phyloP scores from a whole-genome alignment of 2,797 vertebrate genomes.

The Sebastes hopkinsi region DNA sequence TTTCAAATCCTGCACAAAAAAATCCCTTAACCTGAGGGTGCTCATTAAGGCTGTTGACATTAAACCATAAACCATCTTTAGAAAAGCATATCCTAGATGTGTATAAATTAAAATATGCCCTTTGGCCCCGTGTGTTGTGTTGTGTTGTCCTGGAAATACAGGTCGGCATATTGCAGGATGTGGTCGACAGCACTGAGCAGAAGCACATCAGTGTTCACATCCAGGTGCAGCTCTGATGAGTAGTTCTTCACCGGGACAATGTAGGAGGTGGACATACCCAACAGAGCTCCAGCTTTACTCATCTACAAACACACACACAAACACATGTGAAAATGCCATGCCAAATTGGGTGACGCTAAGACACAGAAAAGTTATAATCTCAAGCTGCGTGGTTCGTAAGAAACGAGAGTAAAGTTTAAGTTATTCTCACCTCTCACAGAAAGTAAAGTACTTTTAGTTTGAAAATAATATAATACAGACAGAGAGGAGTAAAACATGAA shows the following conservation, averaged over 20 bases:
- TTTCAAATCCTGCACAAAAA: neutral
- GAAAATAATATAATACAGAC: neutral
- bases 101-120: neutral
- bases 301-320: slow-evolving; percentile 68
- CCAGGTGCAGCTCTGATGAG: slow-evolving; percentile 77
- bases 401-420: neutral
- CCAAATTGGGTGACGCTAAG: neutral
- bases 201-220: slow-evolving; percentile 77
- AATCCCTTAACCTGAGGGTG: neutral
- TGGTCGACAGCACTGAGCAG: slow-evolving; percentile 80
- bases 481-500: neutral
- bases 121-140: neutral
- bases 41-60: neutral
- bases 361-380: neutral
- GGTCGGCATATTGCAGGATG: slow-evolving; percentile 81
- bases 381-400: neutral
- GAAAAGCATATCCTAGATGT: neutral
- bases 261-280: slow-evolving; percentile 85
- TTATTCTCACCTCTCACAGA: neutral
- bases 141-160: slow-evolving; percentile 74
- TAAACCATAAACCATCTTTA: neutral
- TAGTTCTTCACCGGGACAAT: slow-evolving; percentile 89
- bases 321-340: neutral
- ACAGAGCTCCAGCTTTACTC: slow-evolving; percentile 70
- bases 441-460: neutral